Evolutionary conservation across 2,113 vertebrate species (phyloP).

Genomic region (Prolemur simus): DNA sequence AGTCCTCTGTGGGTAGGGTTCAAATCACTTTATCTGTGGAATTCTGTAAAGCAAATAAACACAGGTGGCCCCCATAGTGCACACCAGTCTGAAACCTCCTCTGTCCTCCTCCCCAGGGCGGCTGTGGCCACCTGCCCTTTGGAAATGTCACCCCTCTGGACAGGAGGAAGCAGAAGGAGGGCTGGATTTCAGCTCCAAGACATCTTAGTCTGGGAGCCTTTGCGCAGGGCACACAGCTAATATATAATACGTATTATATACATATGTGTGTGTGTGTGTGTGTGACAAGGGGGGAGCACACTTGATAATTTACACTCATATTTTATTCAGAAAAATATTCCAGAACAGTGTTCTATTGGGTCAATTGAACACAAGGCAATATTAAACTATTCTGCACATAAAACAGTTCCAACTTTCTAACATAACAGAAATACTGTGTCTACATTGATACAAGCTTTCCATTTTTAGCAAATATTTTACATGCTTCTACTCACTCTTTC

Average conservation of each 20-base stretch:
- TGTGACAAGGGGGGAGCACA: accelerated
- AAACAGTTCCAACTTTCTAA: neutral
- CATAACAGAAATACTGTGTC: no score
- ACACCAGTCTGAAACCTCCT: neutral
- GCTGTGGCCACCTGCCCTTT: accelerated
- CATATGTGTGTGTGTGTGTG: no score
- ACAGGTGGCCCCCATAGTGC: no score
- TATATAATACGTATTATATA: no score
- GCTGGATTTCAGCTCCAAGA: neutral
- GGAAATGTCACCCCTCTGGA: neutral
- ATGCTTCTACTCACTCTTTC: neutral
- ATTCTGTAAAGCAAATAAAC: neutral
- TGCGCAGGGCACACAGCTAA: no score
- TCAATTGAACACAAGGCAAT: neutral
- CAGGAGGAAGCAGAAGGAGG: neutral
- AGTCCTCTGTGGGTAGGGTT: neutral
- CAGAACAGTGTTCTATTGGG: neutral
- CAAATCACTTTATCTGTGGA: neutral
- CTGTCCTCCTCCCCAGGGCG: neutral
- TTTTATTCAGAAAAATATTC: neutral
- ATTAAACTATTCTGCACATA: neutral
- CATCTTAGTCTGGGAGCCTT: neutral
- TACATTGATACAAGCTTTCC: neutral
- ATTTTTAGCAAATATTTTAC: neutral
- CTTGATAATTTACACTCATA: neutral